Conservation (phyloP, 1,140 invertebrate genomes). For the Atta cephalotes region DNA sequence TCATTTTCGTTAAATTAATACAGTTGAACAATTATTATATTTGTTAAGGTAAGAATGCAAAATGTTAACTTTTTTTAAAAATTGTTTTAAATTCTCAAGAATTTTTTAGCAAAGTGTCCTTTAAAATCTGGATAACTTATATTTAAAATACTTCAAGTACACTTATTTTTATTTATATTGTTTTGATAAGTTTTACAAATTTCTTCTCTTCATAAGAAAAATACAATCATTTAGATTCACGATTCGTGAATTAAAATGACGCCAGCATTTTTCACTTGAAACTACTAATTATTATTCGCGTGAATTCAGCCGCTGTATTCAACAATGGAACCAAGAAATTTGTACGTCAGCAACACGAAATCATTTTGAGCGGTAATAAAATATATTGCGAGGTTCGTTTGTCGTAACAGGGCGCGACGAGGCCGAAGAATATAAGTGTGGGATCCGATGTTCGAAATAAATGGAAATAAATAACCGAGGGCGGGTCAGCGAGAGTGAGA, state of each 20-base stretch:
- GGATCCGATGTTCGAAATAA: constrained; percentile 71
- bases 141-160: not conserved
- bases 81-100: not conserved
- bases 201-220: not conserved
- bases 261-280: not conserved
- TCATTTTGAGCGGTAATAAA: constrained; percentile 65
- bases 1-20: not conserved
- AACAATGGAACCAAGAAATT: not conserved
- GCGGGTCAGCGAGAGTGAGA: constrained; percentile 23
- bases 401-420: constrained; percentile 62
- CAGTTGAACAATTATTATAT: not conserved
- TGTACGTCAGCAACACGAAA: constrained; percentile 43
- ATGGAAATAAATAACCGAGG: constrained; percentile 76
- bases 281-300: constrained; percentile 31
- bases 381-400: constrained; percentile 37
- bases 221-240: not conserved
- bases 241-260: not conserved
- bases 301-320: not conserved
- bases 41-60: not conserved
- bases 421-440: constrained; percentile 69
- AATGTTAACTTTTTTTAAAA: not conserved
- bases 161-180: not conserved
- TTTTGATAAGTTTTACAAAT: not conserved
- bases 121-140: not conserved
- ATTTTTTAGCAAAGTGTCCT: not conserved